Evolutionary conservation across 2,113 vertebrate species (phyloP), one percentile per base, ranked within the genome.

Genomic region (Cromileptes altivelis): DNA sequence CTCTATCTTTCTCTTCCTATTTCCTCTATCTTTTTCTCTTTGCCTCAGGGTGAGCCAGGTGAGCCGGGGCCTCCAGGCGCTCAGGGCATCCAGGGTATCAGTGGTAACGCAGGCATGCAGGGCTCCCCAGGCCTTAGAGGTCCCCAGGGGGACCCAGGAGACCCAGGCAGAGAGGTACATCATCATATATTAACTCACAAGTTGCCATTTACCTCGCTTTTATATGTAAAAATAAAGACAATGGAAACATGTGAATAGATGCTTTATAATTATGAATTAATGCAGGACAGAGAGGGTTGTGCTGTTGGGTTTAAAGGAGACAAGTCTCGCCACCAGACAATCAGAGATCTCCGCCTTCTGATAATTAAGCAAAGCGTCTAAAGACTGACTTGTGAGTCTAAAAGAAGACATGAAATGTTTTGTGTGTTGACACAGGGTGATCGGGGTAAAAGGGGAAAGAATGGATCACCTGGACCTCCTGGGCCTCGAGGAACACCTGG

Each of bases 71-170:
- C 96, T 70, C 88, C 95, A 6, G 97, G 97, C 79, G 96, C 96
- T 74, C 97, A 97, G 76, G 97, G 97, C 6, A 94, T 96, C 79
- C 97, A 98, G 84, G 97, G 97, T 21, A 97, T 98, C 30, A 92
- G 40, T 0, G 97, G 97, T 42, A 96, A 95, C 1, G 15, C 93
- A 0, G 97, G 97, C 8, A 94, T 82, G 13, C 94, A 96, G 0
- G 97, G 97, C 15, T 89, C 92, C 9, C 93, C 94, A 3, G 97
- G 97, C 5, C 70, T 89, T 23, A 95, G 92, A 88, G 97, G 97
- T 0, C 76, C 81, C 2, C 88, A 92, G 0, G 97, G 97, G 1
- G 85, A 95, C 0, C 80, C 93, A 0, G 97, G 97, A 61, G 80
- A 93, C 18, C 93, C 95, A 0, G 97, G 97, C 40, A 90, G 91